These are phyloP conservation scores for Hycleus phaleratus DNA, from an alignment of 1,140 invertebrate species.

Conservation along the genomic window DNA sequence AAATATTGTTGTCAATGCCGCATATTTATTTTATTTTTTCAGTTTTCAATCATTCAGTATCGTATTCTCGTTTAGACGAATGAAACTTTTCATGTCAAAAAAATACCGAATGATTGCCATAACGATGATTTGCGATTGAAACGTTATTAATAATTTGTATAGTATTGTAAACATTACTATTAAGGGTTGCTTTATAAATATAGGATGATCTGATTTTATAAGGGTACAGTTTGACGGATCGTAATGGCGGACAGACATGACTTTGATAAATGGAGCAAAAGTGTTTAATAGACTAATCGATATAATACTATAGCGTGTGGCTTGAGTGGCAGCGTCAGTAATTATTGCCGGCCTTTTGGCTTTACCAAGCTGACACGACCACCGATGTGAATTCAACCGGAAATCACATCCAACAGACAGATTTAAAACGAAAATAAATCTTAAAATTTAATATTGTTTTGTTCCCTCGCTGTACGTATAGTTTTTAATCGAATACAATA, in stretches of 20 bases:
- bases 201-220: constrained; percentile 13
- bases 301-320: constrained; percentile 35
- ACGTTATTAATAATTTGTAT: constrained; percentile 2
- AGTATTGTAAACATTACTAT: constrained; percentile 10
- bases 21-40: no score
- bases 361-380: constrained; percentile 21
- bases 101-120: neutral
- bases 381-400: neutral
- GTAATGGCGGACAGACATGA: constrained; percentile 24
- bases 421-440: no score
- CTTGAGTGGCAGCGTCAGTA: constrained; percentile 37
- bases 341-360: constrained; percentile 33
- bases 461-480: no score
- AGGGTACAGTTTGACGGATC: constrained; percentile 10
- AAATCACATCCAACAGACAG: no score
- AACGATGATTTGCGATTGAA: neutral
- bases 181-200: constrained; percentile 3
- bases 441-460: no score
- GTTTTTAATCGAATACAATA: no score
- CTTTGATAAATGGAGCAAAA: constrained; percentile 39
- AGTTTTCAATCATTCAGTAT: no score
- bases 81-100: no score
- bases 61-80: no score
- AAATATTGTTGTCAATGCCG: no score
- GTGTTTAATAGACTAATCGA: constrained; percentile 42